Evolutionary conservation across 2,888 invertebrate species (phyloP).

Genomic region (Hyppa rectilinea): DNA sequence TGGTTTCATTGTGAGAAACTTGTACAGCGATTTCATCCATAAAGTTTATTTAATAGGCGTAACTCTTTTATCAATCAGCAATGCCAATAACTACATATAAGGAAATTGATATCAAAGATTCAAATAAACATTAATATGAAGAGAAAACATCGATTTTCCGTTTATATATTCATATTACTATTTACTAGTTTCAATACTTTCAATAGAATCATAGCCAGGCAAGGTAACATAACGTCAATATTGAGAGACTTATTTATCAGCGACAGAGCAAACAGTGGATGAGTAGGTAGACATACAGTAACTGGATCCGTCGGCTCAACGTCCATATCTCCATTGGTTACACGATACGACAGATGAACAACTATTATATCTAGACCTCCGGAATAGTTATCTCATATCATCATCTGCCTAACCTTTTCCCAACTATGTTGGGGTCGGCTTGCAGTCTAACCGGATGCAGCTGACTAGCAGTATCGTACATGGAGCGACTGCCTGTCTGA

Average conservation of each 20-base stretch:
- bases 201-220: slow-evolving; percentile 9
- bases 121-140: slow-evolving; percentile 11
- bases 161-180: not conserved
- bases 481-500: too few species aligned
- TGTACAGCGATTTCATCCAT: not conserved
- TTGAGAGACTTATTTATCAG: slow-evolving; percentile 45
- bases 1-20: slow-evolving; percentile 17
- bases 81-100: not conserved
- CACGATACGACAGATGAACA: slow-evolving; percentile 25
- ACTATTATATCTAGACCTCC: slow-evolving; percentile 12
- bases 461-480: too few species aligned
- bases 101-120: slow-evolving; percentile 5
- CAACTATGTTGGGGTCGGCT: too few species aligned
- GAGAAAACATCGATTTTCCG: not conserved
- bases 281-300: slow-evolving; percentile 37
- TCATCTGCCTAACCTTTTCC: too few species aligned
- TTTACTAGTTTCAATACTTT: slow-evolving; percentile 18
- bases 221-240: slow-evolving; percentile 36
- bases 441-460: too few species aligned
- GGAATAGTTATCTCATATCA: not conserved
- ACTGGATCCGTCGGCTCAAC: slow-evolving; percentile 35
- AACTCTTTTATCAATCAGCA: slow-evolving; percentile 4
- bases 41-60: not conserved
- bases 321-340: slow-evolving; percentile 42
- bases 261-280: slow-evolving; percentile 38